Conservation (phyloP, 37 sponge, comb jelly and placozoan species). For the Beroe ovata region DNA sequence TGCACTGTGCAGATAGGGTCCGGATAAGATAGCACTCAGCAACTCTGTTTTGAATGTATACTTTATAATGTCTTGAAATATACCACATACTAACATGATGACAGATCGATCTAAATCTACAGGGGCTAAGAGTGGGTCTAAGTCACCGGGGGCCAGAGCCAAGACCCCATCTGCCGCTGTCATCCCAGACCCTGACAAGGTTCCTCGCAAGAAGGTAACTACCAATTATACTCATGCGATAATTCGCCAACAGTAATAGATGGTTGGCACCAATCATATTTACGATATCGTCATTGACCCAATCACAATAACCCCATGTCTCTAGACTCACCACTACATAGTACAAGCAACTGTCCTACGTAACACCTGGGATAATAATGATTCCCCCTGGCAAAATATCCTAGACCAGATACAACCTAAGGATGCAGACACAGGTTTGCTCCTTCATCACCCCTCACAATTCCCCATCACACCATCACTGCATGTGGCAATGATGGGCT, state of each 20-base stretch:
- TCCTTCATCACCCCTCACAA: neutral
- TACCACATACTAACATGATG: slow-evolving; percentile 30
- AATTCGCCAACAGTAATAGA: too few relatives aligned
- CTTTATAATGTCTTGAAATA: too few relatives aligned
- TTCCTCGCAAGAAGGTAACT: slow-evolving; percentile 33
- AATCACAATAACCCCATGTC: neutral
- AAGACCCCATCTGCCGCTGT: neutral
- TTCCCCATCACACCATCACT: neutral
- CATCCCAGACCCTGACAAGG: neutral
- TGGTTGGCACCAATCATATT: too few relatives aligned
- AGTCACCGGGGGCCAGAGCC: slow-evolving; percentile 13
- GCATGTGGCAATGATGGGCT: too few relatives aligned
- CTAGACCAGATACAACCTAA: slow-evolving; percentile 19
- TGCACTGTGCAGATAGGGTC: too few relatives aligned
- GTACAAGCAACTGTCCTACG: slow-evolving; percentile 74
- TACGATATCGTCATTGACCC: too few relatives aligned
- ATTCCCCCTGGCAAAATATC: slow-evolving; percentile 36
- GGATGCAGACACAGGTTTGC: slow-evolving; percentile 16
- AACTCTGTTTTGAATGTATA: too few relatives aligned
- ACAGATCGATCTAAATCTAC: slow-evolving; percentile 14
- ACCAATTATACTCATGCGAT: too few relatives aligned
- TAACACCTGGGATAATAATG: slow-evolving; percentile 76
- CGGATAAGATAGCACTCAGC: too few relatives aligned
- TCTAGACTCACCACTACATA: slow-evolving; percentile 78
- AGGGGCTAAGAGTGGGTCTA: slow-evolving; percentile 34